Base-by-base conservation (phyloP, 2,113 vertebrate genomes). In the Circaetus cinerascens region DNA sequence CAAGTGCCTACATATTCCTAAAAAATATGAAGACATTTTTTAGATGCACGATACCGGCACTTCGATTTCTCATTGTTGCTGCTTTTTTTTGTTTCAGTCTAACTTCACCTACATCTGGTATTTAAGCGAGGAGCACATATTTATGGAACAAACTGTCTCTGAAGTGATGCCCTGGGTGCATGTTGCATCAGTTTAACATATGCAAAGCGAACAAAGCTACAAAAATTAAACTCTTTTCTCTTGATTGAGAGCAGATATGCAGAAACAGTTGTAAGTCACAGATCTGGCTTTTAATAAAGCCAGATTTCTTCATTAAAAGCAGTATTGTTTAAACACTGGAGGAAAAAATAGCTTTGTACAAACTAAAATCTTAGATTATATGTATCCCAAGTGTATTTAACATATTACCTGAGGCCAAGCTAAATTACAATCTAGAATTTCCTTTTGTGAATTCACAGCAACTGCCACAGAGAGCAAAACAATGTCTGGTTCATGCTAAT, bases 231-330 rank as follows among this genome's bases (percentile, higher is more conserved):
- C 91, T 78, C 76, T 94, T 96, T 92, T 94, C 95, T 95, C 95
- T 95, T 98, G 97, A 98, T 98, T 96, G 97, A 98, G 97, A 98
- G 97, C 98, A 98, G 98, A 98, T 97, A 97, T 46, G 93, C 93
- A 95, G 95, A 75, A 97, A 96, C 91, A 80, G 96, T 95, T 97
- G 62, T 90, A 97, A 98, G 97, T 95, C 95, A 88, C 97, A 98
- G 95, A 97, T 96, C 96, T 97, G 97, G 95, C 94, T 97, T 98
- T 97, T 97, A 95, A 98, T 96, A 97, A 97, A 98, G 97, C 96
- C 97, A 98, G 97, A 97, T 98, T 98, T 97, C 97, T 98, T 98
- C 98, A 98, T 98, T 98, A 98, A 98, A 98, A 97, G 96, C 97
- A 97, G 97, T 96, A 94, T 94, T 97, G 98, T 97, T 97, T 97